A percentile compares a stretch with the other conserved stretches of the same genome.
Evolutionary conservation across 2,113 vertebrate species (phyloP).

Genomic region (Gobius niger): DNA sequence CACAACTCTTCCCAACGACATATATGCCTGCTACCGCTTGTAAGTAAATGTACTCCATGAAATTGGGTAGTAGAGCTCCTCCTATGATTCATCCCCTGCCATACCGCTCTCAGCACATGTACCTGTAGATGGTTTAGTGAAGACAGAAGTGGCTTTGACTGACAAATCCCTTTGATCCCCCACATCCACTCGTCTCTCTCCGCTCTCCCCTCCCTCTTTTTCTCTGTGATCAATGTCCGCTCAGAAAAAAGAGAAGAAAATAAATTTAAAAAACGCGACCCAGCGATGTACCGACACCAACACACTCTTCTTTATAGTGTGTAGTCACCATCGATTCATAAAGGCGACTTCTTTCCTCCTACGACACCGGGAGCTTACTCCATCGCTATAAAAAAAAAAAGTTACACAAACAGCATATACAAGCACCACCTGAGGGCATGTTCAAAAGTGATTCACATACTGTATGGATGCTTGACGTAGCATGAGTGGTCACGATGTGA

Average conservation of each 20-base stretch:
- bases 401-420: too few species aligned
- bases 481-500: too few species aligned
- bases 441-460: too few species aligned
- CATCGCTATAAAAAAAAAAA: too few species aligned
- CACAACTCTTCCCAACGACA: too few species aligned
- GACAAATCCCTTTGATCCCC: slow-evolving; percentile 77
- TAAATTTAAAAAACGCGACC: slow-evolving; percentile 19
- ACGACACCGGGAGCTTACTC: too few species aligned
- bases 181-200: slow-evolving; percentile 38
- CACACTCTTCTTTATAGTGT: not conserved
- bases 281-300: slow-evolving; percentile 34
- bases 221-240: not conserved
- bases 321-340: not conserved
- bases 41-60: too few species aligned
- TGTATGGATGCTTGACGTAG: too few species aligned
- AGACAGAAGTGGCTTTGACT: slow-evolving; percentile 69
- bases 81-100: not conserved
- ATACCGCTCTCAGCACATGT: slow-evolving; percentile 27
- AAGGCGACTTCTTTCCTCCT: too few species aligned
- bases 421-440: too few species aligned
- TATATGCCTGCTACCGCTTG: too few species aligned
- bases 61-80: too few species aligned
- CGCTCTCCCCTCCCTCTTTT: not conserved
- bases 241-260: not conserved
- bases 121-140: slow-evolving; percentile 56